Conservation (phyloP, 2,797 vertebrate genomes). For the Coregonus sp. region DNA sequence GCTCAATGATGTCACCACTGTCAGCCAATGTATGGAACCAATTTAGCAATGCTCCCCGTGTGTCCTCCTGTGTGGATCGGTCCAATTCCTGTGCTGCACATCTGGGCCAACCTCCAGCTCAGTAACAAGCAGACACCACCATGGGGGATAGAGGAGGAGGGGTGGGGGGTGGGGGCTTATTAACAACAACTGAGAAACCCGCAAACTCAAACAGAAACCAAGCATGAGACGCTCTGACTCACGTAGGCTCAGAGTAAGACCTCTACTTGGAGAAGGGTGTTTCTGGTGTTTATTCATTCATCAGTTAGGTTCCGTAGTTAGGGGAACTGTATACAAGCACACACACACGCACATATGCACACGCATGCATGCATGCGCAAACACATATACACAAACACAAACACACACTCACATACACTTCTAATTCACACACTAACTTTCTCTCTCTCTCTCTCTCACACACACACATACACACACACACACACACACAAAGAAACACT, state of each 20-base stretch:
- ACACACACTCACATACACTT: too few relatives aligned
- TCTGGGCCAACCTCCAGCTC: conserved; percentile 63
- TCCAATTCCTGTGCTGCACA: conserved; percentile 58
- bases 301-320: conserved; percentile 51
- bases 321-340: conserved; percentile 23
- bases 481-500: too few relatives aligned
- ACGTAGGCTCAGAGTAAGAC: conserved; percentile 63
- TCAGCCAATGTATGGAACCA: conserved; percentile 74
- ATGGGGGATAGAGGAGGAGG: conserved; percentile 13
- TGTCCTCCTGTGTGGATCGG: conserved; percentile 52
- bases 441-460: too few relatives aligned
- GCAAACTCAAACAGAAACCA: conserved; percentile 42
- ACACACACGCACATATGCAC: too few relatives aligned
- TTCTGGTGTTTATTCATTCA: conserved; percentile 37
- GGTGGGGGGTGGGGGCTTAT: conserved; percentile 23
- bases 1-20: conserved; percentile 70
- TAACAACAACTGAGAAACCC: conserved; percentile 58
- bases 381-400: too few relatives aligned
- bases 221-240: conserved; percentile 48
- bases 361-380: too few relatives aligned
- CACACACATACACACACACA: too few relatives aligned
- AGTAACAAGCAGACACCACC: conserved; percentile 53
- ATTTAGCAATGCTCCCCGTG: conserved; percentile 66
- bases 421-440: too few relatives aligned
- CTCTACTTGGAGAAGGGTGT: conserved; percentile 55